Conservation (phyloP, 2,797 vertebrate genomes). For the Ataeniobius toweri region DNA sequence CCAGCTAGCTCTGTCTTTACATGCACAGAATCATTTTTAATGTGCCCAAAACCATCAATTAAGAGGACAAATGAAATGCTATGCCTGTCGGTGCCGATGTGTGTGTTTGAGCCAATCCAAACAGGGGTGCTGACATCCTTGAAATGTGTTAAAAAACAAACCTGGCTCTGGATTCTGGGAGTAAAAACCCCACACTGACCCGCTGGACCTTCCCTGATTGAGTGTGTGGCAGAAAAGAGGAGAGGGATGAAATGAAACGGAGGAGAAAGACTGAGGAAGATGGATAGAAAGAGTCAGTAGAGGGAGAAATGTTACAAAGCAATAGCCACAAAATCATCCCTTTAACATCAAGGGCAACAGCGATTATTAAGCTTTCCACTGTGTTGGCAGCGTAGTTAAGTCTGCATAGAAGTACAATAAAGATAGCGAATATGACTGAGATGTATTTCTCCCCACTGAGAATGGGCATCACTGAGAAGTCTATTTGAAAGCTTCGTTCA, state of each 20-base stretch:
- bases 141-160: slow-evolving; percentile 53
- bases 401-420: slow-evolving; percentile 74
- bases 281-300: slow-evolving; percentile 22
- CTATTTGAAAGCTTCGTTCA: slow-evolving; percentile 73
- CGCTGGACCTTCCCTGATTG: slow-evolving; percentile 39
- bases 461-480: slow-evolving; percentile 63
- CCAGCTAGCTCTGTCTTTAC: slow-evolving; percentile 22
- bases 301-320: slow-evolving; percentile 45
- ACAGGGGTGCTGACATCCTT: slow-evolving; percentile 59
- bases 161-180: slow-evolving; percentile 36
- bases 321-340: slow-evolving; percentile 64
- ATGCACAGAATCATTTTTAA: slow-evolving; percentile 43
- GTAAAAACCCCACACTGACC: slow-evolving; percentile 33
- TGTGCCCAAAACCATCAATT: slow-evolving; percentile 55
- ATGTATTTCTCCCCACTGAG: slow-evolving; percentile 68
- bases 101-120: slow-evolving; percentile 53
- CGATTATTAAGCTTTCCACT: slow-evolving; percentile 67
- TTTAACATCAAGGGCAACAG: slow-evolving; percentile 71
- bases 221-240: slow-evolving; percentile 3
- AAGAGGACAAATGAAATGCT: slow-evolving; percentile 50
- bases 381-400: slow-evolving; percentile 66
- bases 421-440: slow-evolving; percentile 76
- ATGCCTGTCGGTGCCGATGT: slow-evolving; percentile 32
- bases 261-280: slow-evolving; percentile 27
- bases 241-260: slow-evolving; percentile 7